Base-by-base conservation (phyloP, 1,140 invertebrate genomes). In the Dermatophagoides farinae region DNA sequence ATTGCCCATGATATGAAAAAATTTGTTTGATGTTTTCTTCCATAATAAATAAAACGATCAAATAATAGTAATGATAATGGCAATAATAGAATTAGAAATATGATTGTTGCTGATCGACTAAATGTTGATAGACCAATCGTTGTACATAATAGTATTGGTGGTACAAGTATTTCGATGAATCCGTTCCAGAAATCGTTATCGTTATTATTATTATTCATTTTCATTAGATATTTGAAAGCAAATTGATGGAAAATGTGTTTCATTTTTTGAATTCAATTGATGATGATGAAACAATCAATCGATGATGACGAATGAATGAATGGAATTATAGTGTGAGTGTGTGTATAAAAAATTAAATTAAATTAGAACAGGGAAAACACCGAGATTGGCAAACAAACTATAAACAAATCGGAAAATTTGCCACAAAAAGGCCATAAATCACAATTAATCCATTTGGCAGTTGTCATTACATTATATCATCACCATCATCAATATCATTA, bases 1-100 rank as follows among this genome's bases (percentile, higher is more conserved):
- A 55, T 25, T n/a, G 53, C 25, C 53, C 53, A 55, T 18, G 53
- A 55, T 41, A 40, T 55, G 22, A 25, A 55, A 38, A 55, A 55
- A 55, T 23, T n/a, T 39, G 53, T 31, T 31, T 31, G 31, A 55
- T 5, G 2, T 38, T 39, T 25, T 55, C 31, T 55, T 43, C 25
- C 23, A 55, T 25, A 5, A 44, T 55, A 38, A 44, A 55, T 38
- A 23, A 8, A 20, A 55, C 5, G 20, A 41, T 55, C 16, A 12
- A 55, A 55, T 25, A 38, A 12, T 8, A 6, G n/a, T 25, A 55
- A 55, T 20, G 41, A 41, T n/a, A 38, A 5, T 22, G 53, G 53
- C 14, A 55, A 5, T 2, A 38, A 12, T 8, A 55, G 1, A 4
- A 31, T 11, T 1, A 38, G 2, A 55, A 55, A 55, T 39, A 55